Evolutionary conservation across 2,888 invertebrate species (phyloP).

Genomic region (Noctua pronuba): DNA sequence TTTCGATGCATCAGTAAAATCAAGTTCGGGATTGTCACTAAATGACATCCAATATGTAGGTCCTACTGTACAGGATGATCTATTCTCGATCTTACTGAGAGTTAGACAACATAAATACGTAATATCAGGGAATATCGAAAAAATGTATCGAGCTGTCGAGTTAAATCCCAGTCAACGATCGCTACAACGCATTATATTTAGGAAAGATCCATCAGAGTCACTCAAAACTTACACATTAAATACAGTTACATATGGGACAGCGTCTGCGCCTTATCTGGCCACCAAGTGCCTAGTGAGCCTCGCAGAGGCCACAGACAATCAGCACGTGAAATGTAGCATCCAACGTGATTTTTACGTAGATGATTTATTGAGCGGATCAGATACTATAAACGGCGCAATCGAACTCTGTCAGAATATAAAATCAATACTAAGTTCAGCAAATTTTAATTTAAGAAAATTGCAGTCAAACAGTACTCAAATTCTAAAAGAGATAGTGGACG

Average conservation of each 20-base stretch:
- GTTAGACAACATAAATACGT: no score
- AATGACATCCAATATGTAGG: no score
- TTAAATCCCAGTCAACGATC: neutral
- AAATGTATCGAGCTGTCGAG: no score
- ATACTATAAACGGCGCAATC: neutral
- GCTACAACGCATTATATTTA: neutral
- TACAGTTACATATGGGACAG: neutral
- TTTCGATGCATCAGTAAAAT: no score
- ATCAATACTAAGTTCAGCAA: neutral
- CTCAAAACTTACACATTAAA: neutral
- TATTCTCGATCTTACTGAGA: no score
- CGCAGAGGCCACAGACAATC: neutral
- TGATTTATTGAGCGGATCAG: neutral
- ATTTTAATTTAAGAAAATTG: no score
- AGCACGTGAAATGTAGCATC: neutral
- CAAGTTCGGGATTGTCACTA: no score
- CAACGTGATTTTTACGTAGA: conserved; percentile 23
- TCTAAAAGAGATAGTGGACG: neutral
- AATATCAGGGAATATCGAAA: no score
- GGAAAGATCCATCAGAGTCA: neutral
- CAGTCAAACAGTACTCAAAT: neutral
- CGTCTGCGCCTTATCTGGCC: neutral
- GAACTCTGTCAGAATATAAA: neutral
- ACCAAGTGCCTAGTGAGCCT: no score
- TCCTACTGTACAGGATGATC: no score